Percentiles rank a stretch among this genome's conserved stretches.
These are phyloP conservation scores for Netelia melanura DNA, from an alignment of 2,888 invertebrate genomes.

Conservation along the genomic window DNA sequence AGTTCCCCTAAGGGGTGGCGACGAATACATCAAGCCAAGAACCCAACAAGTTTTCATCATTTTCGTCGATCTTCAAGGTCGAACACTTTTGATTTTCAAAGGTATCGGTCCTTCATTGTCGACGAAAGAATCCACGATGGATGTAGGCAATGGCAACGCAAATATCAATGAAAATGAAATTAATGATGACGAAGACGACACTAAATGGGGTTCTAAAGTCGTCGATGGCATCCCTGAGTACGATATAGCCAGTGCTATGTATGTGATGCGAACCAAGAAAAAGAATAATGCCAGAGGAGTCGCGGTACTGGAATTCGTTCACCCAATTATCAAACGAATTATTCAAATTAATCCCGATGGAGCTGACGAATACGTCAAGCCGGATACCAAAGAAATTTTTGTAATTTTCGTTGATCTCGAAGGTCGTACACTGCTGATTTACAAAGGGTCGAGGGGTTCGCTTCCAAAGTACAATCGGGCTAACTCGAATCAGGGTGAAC, in stretches of 20 bases:
- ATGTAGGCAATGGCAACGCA: not conserved
- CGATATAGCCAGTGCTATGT: slow-evolving; percentile 2
- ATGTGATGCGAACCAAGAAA: not conserved
- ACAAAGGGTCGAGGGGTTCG: not conserved
- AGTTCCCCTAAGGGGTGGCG: slow-evolving; percentile 4
- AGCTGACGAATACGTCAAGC: slow-evolving; percentile 10
- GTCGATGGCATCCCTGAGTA: not conserved
- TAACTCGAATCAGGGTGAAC: not conserved
- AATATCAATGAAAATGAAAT: not conserved
- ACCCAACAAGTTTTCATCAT: slow-evolving; percentile 41
- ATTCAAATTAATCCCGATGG: not conserved
- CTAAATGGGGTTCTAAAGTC: not conserved
- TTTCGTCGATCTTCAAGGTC: slow-evolving; percentile 33
- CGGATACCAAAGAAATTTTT: not conserved
- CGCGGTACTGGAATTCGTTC: slow-evolving; percentile 21
- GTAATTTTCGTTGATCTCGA: not conserved
- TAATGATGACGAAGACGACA: not conserved
- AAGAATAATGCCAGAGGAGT: not conserved
- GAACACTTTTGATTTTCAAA: slow-evolving; percentile 44
- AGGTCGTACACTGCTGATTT: slow-evolving; percentile 16
- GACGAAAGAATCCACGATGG: not conserved
- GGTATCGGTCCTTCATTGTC: not conserved
- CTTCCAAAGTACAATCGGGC: not conserved
- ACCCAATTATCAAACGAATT: slow-evolving; percentile 10
- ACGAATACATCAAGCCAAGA: slow-evolving; percentile 16